Evolutionary conservation across 2,797 vertebrate genomes (phyloP).

Genomic region (Tokudaia muenninki): DNA sequence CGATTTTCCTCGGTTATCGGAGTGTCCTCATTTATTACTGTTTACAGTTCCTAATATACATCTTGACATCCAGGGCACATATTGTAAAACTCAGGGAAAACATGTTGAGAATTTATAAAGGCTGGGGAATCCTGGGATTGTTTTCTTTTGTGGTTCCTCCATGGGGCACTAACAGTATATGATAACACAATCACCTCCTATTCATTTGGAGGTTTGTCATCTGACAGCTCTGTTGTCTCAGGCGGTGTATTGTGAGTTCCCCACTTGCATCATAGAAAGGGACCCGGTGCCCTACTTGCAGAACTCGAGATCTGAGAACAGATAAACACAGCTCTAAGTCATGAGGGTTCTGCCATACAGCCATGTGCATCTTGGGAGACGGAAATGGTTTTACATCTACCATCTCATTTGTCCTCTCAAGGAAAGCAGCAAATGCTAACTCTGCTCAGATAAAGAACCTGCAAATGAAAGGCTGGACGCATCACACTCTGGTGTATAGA

Average conservation of each 20-base stretch:
- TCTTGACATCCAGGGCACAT: conserved; percentile 57
- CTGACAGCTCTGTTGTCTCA: fast-evolving
- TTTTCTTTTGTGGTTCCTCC: fast-evolving
- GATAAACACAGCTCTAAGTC: not conserved
- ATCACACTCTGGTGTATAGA: fast-evolving
- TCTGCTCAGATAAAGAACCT: not conserved
- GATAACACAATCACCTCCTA: not conserved
- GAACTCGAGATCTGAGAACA: fast-evolving
- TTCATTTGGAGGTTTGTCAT: not conserved
- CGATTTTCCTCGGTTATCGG: conserved; percentile 72
- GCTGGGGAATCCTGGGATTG: conserved; percentile 43
- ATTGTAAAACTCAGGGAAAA: conserved; percentile 64
- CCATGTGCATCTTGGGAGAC: not conserved
- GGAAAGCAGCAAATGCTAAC: not conserved
- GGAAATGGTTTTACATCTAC: not conserved
- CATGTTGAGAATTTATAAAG: conserved; percentile 27
- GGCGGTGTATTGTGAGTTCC: not conserved
- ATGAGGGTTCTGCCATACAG: not conserved
- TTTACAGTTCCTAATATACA: conserved; percentile 67
- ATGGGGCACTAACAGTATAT: fast-evolving
- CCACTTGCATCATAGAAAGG: not conserved
- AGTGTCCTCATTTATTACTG: conserved; percentile 71
- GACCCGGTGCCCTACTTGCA: too few species aligned
- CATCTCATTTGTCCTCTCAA: not conserved
- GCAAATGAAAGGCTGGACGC: too few species aligned